Evolutionary conservation across 2,113 vertebrate genomes (phyloP).

Genomic region (Connochaetes taurinus): DNA sequence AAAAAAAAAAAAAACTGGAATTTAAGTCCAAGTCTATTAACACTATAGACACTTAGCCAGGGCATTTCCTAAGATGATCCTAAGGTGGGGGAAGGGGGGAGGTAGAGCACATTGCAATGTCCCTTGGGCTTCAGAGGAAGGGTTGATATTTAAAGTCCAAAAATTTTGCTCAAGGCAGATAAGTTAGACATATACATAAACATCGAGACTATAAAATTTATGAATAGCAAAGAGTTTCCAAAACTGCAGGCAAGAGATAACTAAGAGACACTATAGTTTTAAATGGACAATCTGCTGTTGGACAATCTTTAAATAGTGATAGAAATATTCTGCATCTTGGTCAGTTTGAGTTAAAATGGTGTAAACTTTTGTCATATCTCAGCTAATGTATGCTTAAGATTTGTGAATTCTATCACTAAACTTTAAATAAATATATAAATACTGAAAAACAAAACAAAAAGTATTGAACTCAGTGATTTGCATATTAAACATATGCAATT

Average conservation of each 20-base stretch:
- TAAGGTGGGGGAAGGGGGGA: rapidly evolving
- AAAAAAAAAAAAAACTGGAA: neutral
- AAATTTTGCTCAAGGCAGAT: neutral
- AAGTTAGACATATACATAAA: neutral
- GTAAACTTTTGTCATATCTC: neutral
- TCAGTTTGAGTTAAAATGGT: neutral
- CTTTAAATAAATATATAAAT: neutral
- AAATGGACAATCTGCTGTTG: neutral
- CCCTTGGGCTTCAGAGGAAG: neutral
- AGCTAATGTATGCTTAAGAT: neutral
- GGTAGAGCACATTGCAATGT: rapidly evolving
- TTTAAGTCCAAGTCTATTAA: neutral
- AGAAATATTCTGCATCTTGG: neutral
- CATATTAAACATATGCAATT: neutral
- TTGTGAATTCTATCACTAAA: neutral
- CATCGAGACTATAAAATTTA: neutral
- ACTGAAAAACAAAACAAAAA: neutral
- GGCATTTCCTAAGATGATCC: neutral
- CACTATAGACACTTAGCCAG: neutral
- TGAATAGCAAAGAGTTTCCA: neutral
- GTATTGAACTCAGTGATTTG: neutral
- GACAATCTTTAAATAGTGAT: neutral
- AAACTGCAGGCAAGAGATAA: neutral
- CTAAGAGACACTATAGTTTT: neutral
- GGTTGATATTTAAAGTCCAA: neutral